Percentiles rank a stretch among this genome's conserved stretches.
Conservation (phyloP, 2,113 vertebrate species). For the Trogon surrucura region DNA sequence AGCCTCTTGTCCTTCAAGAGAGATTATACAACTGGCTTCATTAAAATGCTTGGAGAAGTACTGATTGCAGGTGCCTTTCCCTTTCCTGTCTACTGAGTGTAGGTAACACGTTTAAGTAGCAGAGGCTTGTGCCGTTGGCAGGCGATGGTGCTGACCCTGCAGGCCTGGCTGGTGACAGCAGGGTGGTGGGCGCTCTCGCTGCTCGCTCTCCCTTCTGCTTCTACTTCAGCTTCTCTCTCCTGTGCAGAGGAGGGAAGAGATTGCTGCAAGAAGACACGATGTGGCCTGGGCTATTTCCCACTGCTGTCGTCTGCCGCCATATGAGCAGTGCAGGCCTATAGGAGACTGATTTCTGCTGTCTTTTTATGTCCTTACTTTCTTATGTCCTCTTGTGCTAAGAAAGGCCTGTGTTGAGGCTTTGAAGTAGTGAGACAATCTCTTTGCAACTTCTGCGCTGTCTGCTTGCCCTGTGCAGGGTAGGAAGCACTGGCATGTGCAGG, state of each 20-base stretch:
- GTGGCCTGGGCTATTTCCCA: not conserved
- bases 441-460: not conserved
- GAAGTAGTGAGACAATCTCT: not conserved
- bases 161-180: not conserved
- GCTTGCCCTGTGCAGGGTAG: not conserved
- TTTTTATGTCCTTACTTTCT: not conserved
- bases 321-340: not conserved
- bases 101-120: not conserved
- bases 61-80: not conserved
- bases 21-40: not conserved
- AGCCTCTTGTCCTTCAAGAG: not conserved
- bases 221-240: not conserved
- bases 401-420: not conserved
- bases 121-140: not conserved
- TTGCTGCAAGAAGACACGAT: not conserved
- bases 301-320: fast-evolving
- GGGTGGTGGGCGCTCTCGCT: not conserved
- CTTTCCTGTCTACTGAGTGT: not conserved
- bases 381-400: not conserved
- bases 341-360: not conserved
- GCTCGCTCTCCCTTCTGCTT: not conserved
- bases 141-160: not conserved
- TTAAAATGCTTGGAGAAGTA: not conserved
- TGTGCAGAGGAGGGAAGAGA: not conserved
- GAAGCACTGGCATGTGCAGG: not conserved